These are phyloP conservation scores for Phymorhynchus buccinoides DNA, from an alignment of 1,140 invertebrate genomes.

Conservation along the genomic window DNA sequence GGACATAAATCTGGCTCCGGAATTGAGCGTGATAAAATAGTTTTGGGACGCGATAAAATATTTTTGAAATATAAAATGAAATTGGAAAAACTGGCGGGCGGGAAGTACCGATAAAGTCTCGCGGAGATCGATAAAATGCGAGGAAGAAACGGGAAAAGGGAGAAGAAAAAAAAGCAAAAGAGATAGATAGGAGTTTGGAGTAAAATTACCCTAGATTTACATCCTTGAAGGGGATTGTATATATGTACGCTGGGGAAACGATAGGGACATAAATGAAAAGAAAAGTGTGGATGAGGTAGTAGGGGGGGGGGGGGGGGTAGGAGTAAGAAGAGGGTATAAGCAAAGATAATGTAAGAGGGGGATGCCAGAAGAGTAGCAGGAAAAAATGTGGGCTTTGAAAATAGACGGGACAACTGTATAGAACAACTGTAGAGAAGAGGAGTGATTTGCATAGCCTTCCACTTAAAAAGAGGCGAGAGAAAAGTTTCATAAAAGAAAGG, in stretches of 20 bases:
- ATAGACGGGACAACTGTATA: background rate
- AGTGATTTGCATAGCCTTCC: background rate
- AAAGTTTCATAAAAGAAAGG: background rate
- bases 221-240: background rate
- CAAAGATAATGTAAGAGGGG: background rate
- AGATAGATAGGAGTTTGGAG: background rate
- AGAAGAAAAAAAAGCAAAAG: background rate
- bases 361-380: background rate
- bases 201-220: background rate
- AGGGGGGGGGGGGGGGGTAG: background rate
- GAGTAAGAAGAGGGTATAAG: background rate
- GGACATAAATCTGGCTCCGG: constrained; percentile 15
- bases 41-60: background rate
- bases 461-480: background rate
- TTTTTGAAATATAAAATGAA: constrained; percentile 32
- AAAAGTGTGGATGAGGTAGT: background rate
- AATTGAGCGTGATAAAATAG: constrained; percentile 26
- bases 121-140: background rate
- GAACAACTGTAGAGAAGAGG: too few relatives aligned
- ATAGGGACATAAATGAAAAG: background rate
- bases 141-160: background rate
- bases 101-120: background rate
- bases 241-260: background rate
- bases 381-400: too few relatives aligned
- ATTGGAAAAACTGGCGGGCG: background rate